Evolutionary conservation across 2,113 vertebrate genomes (phyloP).

Genomic region (Python bivittatus): DNA sequence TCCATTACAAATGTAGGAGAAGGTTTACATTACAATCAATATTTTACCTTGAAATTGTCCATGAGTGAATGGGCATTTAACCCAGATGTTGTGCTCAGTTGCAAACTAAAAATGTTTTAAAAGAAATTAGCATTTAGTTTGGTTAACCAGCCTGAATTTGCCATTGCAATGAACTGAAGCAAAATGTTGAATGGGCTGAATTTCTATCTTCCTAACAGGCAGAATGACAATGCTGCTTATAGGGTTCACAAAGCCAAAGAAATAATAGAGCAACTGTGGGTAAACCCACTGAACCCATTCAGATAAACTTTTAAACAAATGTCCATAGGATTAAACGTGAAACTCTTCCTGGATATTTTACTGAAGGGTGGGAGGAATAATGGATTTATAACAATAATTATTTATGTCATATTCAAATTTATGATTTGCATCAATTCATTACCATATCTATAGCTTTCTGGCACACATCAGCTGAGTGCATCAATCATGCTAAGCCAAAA

Average conservation of each 20-base stretch:
- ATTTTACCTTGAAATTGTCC: slow-evolving; percentile 77
- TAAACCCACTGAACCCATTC: background rate
- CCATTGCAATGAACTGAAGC: background rate
- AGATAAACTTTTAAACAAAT: background rate
- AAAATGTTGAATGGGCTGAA: background rate
- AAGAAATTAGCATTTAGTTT: background rate
- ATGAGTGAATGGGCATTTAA: slow-evolving; percentile 81
- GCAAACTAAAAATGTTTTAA: slow-evolving; percentile 74
- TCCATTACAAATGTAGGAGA: background rate
- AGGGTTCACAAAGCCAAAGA: background rate
- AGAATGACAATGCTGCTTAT: background rate
- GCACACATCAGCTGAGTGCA: background rate
- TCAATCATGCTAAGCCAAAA: background rate
- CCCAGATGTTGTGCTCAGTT: slow-evolving; percentile 71
- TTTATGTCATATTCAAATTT: background rate
- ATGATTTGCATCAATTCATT: background rate
- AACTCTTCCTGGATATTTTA: background rate
- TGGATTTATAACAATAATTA: background rate
- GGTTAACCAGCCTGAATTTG: background rate
- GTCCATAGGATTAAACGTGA: background rate
- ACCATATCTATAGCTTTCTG: background rate
- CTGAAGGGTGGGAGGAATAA: background rate
- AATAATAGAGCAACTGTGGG: background rate
- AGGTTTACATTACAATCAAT: background rate
- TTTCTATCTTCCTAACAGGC: background rate